Evolutionary conservation across 2,888 invertebrate species (phyloP).

Genomic region (Sympetrum striolatum): DNA sequence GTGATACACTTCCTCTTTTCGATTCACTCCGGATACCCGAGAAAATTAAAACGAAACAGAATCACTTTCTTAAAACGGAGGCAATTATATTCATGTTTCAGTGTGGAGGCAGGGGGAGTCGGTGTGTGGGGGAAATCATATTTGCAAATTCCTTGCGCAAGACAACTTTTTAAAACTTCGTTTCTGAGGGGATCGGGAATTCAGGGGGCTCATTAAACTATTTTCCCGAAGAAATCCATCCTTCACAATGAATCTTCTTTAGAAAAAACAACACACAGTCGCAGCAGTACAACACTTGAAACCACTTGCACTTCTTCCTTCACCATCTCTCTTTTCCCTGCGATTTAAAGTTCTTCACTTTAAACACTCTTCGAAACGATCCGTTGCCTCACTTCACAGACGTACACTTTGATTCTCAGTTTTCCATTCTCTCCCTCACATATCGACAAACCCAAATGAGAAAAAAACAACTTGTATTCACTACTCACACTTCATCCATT

Average conservation of each 20-base stretch:
- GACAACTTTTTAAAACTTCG: neutral
- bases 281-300: conserved; percentile 1
- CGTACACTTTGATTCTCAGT: neutral
- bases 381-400: neutral
- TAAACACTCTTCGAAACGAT: neutral
- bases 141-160: neutral
- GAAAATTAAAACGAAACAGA: neutral
- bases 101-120: neutral
- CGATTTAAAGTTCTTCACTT: neutral
- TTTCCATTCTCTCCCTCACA: neutral
- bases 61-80: neutral
- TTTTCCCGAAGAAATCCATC: neutral
- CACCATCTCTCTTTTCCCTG: too few relatives aligned
- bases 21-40: conserved; percentile 21
- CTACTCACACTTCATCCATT: conserved; percentile 32
- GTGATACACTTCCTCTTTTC: conserved; percentile 12
- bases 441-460: neutral
- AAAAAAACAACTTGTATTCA: conserved; percentile 29
- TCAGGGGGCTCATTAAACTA: neutral
- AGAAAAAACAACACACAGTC: neutral
- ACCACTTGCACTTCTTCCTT: neutral
- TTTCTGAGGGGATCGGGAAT: neutral
- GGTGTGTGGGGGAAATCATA: neutral
- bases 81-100: neutral
- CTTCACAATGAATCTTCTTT: conserved; percentile 9